These are phyloP conservation scores for Bovichtus diacanthus DNA, from an alignment of 2,797 vertebrate species.

Conservation along the genomic window DNA sequence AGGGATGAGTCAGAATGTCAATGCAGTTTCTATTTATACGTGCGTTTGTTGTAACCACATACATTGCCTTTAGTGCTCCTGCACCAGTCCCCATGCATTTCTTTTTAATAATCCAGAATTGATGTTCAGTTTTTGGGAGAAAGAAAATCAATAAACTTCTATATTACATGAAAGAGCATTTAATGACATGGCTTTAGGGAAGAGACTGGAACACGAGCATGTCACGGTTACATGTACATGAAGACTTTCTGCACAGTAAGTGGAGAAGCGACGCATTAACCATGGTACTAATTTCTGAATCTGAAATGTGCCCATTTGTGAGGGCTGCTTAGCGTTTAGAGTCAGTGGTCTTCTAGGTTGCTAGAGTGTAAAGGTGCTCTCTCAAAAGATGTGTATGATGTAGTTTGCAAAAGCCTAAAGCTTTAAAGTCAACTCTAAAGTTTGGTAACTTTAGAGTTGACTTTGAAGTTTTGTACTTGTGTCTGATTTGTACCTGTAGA, in stretches of 20 bases:
- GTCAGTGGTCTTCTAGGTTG: neutral
- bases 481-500: neutral
- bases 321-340: neutral
- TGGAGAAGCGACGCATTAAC: neutral
- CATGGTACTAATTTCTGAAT: neutral
- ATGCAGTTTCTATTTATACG: slow-evolving; percentile 23
- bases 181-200: slow-evolving; percentile 25
- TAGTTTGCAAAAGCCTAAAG: neutral
- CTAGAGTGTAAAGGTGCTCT: neutral
- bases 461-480: neutral
- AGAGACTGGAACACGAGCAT: neutral
- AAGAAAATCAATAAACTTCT: slow-evolving; percentile 52
- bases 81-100: neutral
- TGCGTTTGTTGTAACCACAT: slow-evolving; percentile 3
- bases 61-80: neutral
- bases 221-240: neutral
- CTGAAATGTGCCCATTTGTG: neutral
- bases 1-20: slow-evolving; percentile 15
- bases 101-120: slow-evolving; percentile 50
- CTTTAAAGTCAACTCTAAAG: neutral
- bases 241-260: neutral
- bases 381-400: neutral
- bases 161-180: slow-evolving; percentile 38
- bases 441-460: too few species aligned
- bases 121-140: slow-evolving; percentile 10